Evolutionary conservation across 2,113 vertebrate species (phyloP), one percentile per base, ranked within the genome.

Genomic region (Pantherophis guttatus): DNA sequence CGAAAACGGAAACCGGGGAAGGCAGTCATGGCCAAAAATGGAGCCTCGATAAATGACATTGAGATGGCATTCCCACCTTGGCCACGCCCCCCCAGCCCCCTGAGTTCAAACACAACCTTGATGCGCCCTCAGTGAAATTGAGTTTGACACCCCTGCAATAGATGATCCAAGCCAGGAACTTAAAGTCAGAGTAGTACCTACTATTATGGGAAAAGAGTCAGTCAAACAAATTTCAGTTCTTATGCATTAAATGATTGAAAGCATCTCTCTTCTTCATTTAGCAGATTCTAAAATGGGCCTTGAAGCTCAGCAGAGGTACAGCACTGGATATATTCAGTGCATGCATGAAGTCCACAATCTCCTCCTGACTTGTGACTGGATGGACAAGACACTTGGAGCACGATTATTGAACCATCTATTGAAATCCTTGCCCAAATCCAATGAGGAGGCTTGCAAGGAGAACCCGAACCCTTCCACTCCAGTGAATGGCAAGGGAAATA

Each of bases 291-390:
- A 97, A 19, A 90, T 97, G 93, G 97, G 98, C 3, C 94, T 98
- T 89, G 98, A 98, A 93, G 98, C 98, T 19, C 98, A 98, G 96
- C 98, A 99, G 97, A 97, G 98, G 19, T 98, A 98, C 97, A 98
- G 98, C 97, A 98, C 98, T 0, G 98, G 98, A 6, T 99, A 99
- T 96, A 99, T 99, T 91, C 98, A 99, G 97, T 99, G 98, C 95
- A 98, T 99, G 98, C 98, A 98, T 2, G 98, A 99, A 96, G 98
- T 99, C 89, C 98, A 99, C 97, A 99, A 98, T 96, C 98, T 99
- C 95, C 98, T 99, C 75, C 97, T 99, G 91, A 98, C 98, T 81
- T 99, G 98, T 1, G 98, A 99, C 55, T 99, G 99, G 99, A 98
- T 99, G 98, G 99, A 99, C 97, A 98, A 98, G 96, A 98, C 97